phyloP scores from a whole-genome alignment of 2,888 invertebrate species.

The Schrankia costaestrigalis region DNA sequence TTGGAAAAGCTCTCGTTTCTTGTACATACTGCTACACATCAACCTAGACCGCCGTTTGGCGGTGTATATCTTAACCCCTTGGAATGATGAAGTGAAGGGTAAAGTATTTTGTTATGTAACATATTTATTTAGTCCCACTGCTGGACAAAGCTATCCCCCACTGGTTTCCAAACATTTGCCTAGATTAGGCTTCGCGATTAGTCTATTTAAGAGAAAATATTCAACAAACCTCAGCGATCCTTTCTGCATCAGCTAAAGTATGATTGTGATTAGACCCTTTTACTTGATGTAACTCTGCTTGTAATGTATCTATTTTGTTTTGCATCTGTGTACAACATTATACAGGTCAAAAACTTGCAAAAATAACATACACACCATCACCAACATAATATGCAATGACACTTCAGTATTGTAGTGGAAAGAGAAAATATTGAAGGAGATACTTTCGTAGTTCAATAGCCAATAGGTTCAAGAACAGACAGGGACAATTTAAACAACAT shows the following conservation, averaged over 20 bases:
- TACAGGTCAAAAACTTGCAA: slow-evolving; percentile 5
- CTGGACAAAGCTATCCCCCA: too few species aligned
- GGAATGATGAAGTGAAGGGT: too few species aligned
- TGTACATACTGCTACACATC: neutral
- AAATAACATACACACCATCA: slow-evolving; percentile 33
- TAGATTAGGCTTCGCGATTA: too few species aligned
- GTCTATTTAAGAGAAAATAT: too few species aligned
- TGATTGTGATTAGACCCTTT: slow-evolving; percentile 52
- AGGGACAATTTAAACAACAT: too few species aligned
- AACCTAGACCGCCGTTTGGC: neutral
- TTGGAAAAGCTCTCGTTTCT: neutral
- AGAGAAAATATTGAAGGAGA: too few species aligned
- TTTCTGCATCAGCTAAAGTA: slow-evolving; percentile 64
- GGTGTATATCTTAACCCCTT: neutral
- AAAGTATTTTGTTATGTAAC: too few species aligned
- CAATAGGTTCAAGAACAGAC: too few species aligned
- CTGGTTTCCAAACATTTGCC: too few species aligned
- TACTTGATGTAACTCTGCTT: slow-evolving; percentile 64
- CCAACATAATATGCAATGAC: slow-evolving; percentile 26
- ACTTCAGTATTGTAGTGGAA: too few species aligned
- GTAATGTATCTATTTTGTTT: slow-evolving; percentile 71
- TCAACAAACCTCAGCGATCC: slow-evolving; percentile 55
- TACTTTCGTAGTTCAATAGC: too few species aligned
- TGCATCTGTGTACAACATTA: slow-evolving; percentile 61
- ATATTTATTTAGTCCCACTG: too few species aligned